A percentile compares a stretch with the other conserved stretches of the same genome.
These are phyloP conservation scores for Agrenia bidenticulata DNA, from an alignment of 2,888 invertebrate species.

Conservation along the genomic window DNA sequence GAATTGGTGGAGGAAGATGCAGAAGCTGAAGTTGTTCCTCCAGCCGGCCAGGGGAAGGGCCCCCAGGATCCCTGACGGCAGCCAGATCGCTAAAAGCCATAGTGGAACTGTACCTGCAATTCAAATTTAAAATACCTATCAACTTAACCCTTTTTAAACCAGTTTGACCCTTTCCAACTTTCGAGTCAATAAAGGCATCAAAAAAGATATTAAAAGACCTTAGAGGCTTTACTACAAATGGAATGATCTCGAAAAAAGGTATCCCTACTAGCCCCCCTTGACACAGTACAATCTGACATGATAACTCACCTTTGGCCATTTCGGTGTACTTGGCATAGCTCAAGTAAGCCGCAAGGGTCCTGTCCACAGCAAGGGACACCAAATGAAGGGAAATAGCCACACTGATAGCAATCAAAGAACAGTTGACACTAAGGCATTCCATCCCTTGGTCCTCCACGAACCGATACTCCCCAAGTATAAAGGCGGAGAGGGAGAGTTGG, in stretches of 20 bases:
- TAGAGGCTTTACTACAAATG: too few relatives aligned
- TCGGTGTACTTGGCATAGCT: constrained; percentile 42
- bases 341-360: constrained; percentile 43
- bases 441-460: constrained; percentile 48
- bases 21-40: constrained; percentile 49
- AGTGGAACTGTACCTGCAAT: constrained; percentile 47
- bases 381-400: constrained; percentile 46
- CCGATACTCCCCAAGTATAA: constrained; percentile 48
- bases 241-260: too few relatives aligned
- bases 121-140: too few relatives aligned
- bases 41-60: constrained; percentile 49
- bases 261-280: too few relatives aligned
- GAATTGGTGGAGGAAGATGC: constrained; percentile 51
- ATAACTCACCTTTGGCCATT: constrained; percentile 36
- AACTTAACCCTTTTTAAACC: too few relatives aligned
- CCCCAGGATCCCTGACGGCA: constrained; percentile 44
- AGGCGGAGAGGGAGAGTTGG: constrained; percentile 42
- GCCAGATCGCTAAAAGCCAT: constrained; percentile 50
- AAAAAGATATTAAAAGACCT: too few relatives aligned
- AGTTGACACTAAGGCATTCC: constrained; percentile 48
- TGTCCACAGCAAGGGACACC: constrained; percentile 48
- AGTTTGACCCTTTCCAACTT: too few relatives aligned
- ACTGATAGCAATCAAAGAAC: constrained; percentile 42
- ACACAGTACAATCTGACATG: too few relatives aligned
- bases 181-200: too few relatives aligned